A percentile compares a stretch with the other conserved stretches of the same genome.
Evolutionary conservation across 92 coral and sea anemone species (phyloP).

Genomic region (Zoanthus sociatus): DNA sequence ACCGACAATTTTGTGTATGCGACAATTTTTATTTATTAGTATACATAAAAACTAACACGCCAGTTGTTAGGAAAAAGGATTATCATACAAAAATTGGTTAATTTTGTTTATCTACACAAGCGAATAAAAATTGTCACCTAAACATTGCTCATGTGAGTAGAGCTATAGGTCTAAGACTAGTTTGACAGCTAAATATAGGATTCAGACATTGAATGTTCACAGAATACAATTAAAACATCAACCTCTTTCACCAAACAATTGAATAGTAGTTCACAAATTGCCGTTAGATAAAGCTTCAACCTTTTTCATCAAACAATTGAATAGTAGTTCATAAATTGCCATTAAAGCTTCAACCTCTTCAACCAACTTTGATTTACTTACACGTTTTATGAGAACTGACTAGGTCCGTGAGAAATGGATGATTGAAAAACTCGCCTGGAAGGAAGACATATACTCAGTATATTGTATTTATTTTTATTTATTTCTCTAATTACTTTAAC

Average conservation of each 20-base stretch:
- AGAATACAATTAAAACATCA: no score
- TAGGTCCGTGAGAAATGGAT: conserved; percentile 87
- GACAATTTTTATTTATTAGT: no score
- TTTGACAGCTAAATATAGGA: not conserved
- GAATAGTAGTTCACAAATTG: no score
- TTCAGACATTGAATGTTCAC: no score
- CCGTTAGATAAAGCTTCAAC: no score
- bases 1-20: no score
- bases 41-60: no score
- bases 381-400: conserved; percentile 79
- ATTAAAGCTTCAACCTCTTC: not conserved
- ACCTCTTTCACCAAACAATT: not conserved
- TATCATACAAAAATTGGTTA: no score
- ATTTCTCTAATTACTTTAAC: not conserved
- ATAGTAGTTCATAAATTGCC: not conserved
- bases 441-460: conserved; percentile 4
- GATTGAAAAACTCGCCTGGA: conserved; percentile 88
- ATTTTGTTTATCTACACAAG: no score
- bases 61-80: no score
- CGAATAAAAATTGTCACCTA: no score
- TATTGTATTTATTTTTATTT: not conserved
- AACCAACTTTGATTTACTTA: conserved; percentile 59
- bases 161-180: not conserved
- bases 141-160: not conserved
- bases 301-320: no score